phyloP scores from a whole-genome alignment of 2,888 invertebrate genomes.

The Diarsia rubi region DNA sequence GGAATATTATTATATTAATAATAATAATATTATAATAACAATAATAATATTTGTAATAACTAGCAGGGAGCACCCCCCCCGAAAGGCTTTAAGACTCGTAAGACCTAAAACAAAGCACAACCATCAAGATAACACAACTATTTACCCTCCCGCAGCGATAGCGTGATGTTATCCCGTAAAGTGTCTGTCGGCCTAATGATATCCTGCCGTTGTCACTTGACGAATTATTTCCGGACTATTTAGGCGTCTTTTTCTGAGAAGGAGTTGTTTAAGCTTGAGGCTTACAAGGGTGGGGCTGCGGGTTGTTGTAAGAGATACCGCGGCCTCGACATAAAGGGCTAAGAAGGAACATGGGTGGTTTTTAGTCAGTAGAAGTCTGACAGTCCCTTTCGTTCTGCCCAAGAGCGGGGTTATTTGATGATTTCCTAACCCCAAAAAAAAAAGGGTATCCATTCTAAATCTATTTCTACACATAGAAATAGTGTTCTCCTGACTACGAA shows the following conservation, averaged over 20 bases:
- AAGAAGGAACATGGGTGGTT: too few species aligned
- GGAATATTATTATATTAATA: too few species aligned
- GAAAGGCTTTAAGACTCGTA: neutral
- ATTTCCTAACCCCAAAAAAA: too few species aligned
- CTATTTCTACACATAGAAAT: neutral
- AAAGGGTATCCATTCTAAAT: neutral
- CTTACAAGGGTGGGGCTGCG: too few species aligned
- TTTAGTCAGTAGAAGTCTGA: too few species aligned
- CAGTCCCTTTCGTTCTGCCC: too few species aligned
- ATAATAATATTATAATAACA: too few species aligned
- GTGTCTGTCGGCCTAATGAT: slow-evolving; percentile 23
- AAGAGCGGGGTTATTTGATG: too few species aligned
- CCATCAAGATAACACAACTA: slow-evolving; percentile 24
- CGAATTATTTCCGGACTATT: slow-evolving; percentile 42
- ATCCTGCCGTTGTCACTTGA: slow-evolving; percentile 35
- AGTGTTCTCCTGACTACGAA: neutral
- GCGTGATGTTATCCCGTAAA: slow-evolving; percentile 31
- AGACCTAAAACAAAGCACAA: neutral
- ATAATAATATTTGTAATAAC: too few species aligned
- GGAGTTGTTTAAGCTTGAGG: neutral
- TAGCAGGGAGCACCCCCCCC: too few species aligned
- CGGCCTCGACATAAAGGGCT: too few species aligned
- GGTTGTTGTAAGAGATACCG: too few species aligned
- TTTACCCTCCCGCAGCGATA: slow-evolving; percentile 8
- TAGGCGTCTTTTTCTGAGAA: neutral